Evolutionary conservation across 1,140 invertebrate species (phyloP).

Genomic region (Calycopis cecrops): DNA sequence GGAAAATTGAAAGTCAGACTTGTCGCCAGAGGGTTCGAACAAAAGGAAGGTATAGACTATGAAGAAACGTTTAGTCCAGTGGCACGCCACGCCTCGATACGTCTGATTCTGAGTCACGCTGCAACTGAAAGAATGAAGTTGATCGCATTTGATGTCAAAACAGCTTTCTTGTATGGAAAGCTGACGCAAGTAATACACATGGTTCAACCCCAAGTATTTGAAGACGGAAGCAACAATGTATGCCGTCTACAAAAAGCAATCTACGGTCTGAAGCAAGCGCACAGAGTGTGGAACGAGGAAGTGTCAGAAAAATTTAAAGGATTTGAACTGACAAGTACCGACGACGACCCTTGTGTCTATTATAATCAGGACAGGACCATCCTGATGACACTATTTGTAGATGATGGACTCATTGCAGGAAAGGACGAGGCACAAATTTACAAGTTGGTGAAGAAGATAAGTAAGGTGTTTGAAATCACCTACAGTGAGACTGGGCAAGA

Average conservation of each 20-base stretch:
- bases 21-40: slow-evolving; percentile 19
- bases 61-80: slow-evolving; percentile 11
- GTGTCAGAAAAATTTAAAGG: no score
- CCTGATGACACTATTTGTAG: slow-evolving; percentile 5
- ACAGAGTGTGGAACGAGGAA: slow-evolving; percentile 8
- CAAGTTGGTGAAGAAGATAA: neutral
- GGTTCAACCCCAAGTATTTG: slow-evolving; percentile 18
- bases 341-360: slow-evolving; percentile 9
- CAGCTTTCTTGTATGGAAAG: slow-evolving; percentile 24
- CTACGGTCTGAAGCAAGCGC: slow-evolving; percentile 14
- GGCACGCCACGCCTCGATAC: neutral
- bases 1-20: slow-evolving; percentile 22
- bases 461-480: slow-evolving; percentile 8
- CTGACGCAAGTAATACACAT: slow-evolving; percentile 17
- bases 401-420: slow-evolving; percentile 9
- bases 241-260: slow-evolving; percentile 15
- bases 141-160: slow-evolving; percentile 24
- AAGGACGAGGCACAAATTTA: neutral
- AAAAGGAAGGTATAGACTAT: slow-evolving; percentile 17
- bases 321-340: neutral
- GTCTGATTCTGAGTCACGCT: slow-evolving; percentile 21
- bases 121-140: slow-evolving; percentile 17
- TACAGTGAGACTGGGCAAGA: neutral
- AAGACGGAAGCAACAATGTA: slow-evolving; percentile 10
- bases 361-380: neutral